Evolutionary conservation across 2,113 vertebrate genomes (phyloP).

Genomic region (Otus sunia): DNA sequence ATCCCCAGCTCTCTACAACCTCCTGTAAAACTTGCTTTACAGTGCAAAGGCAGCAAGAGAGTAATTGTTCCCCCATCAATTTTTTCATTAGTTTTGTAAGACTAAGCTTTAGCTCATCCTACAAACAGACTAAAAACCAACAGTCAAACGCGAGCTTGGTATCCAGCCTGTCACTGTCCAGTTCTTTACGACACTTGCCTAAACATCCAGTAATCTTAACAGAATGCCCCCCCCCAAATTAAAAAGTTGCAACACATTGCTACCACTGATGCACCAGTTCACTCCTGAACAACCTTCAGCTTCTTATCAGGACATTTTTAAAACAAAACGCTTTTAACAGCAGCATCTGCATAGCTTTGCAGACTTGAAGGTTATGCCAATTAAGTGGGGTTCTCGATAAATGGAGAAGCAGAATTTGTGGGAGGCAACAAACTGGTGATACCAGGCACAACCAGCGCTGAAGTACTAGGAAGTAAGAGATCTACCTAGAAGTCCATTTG

Average conservation of each 20-base stretch:
- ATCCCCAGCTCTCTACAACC: too few relatives aligned
- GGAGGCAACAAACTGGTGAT: neutral
- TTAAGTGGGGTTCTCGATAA: neutral
- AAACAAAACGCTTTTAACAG: accelerated
- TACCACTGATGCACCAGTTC: neutral
- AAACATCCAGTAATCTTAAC: neutral
- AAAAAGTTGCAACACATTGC: accelerated
- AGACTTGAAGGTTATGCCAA: neutral
- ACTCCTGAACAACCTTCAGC: accelerated
- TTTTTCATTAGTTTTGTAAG: neutral
- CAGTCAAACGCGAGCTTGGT: accelerated
- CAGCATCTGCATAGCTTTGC: neutral
- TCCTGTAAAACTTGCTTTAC: neutral
- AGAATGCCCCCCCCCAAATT: neutral
- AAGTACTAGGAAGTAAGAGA: neutral
- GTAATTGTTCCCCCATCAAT: neutral
- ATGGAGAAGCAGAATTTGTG: neutral
- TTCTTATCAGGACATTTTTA: neutral
- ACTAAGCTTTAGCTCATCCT: neutral
- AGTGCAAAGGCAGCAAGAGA: neutral
- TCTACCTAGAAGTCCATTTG: accelerated
- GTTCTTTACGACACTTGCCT: neutral
- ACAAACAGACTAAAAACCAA: neutral
- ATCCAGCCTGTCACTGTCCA: neutral
- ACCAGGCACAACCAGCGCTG: neutral